Percentiles rank a stretch among this genome's conserved stretches.
Evolutionary conservation across 2,888 invertebrate genomes (phyloP).

Genomic region (Mactromeris polynyma): DNA sequence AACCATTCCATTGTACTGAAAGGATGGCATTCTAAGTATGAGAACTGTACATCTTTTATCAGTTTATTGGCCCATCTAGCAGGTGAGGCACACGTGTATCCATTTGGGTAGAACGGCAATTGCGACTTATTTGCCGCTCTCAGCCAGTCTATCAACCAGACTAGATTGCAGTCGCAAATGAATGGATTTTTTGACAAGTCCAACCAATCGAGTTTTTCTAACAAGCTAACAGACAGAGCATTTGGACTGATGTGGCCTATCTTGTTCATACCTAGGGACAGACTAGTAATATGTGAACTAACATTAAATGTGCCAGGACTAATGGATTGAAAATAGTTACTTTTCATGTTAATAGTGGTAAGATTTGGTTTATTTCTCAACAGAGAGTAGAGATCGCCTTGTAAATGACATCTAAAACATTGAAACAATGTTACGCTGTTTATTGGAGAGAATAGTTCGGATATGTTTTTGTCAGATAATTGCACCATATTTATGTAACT

Average conservation of each 20-base stretch:
- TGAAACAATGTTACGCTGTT: not conserved
- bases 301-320: not conserved
- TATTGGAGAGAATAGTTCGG: not conserved
- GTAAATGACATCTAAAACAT: not conserved
- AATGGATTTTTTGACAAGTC: slow-evolving; percentile 6
- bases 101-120: not conserved
- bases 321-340: not conserved
- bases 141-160: slow-evolving; percentile 17
- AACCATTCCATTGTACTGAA: not conserved
- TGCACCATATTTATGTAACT: not conserved
- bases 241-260: not conserved
- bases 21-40: slow-evolving; percentile 31
- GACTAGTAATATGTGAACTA: not conserved
- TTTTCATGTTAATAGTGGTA: not conserved
- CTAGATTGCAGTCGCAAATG: slow-evolving; percentile 16
- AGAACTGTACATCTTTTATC: not conserved
- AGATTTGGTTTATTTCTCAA: not conserved
- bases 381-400: not conserved
- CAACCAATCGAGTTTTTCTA: not conserved
- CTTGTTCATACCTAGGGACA: not conserved
- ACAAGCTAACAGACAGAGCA: not conserved
- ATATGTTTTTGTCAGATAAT: not conserved
- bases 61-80: not conserved
- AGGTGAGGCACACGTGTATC: not conserved
- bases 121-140: not conserved